These are phyloP conservation scores for Columbina picui DNA, from an alignment of 2,113 vertebrate genomes.

Conservation along the genomic window DNA sequence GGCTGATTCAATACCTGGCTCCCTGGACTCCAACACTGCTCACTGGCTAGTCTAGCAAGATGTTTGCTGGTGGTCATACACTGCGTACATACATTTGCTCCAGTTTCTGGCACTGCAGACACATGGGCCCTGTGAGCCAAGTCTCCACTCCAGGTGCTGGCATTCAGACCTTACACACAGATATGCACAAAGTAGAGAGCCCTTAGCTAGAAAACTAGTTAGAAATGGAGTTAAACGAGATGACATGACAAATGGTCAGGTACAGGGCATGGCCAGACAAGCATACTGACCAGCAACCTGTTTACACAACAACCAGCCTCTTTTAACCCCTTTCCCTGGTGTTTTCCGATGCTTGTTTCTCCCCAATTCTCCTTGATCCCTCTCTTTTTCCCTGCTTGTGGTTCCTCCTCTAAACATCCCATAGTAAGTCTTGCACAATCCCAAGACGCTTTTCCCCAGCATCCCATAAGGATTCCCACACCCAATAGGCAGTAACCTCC, in stretches of 20 bases:
- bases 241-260: not conserved
- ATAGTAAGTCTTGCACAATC: not conserved
- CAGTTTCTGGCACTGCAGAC: not conserved
- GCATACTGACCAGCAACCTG: not conserved
- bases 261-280: not conserved
- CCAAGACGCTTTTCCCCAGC: not conserved
- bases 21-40: not conserved
- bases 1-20: not conserved
- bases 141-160: not conserved
- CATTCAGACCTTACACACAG: not conserved
- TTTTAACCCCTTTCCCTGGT: not conserved
- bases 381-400: not conserved
- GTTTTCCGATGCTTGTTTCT: not conserved
- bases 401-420: not conserved
- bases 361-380: not conserved
- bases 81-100: not conserved
- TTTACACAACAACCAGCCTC: not conserved
- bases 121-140: not conserved
- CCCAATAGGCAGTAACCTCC: not conserved
- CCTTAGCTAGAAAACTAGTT: not conserved
- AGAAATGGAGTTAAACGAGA: not conserved
- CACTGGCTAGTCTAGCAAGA: not conserved
- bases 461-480: not conserved
- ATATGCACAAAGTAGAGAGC: not conserved
- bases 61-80: not conserved